Percentiles rank a stretch among this genome's conserved stretches.
These are phyloP conservation scores for Eumaeus atala DNA, from an alignment of 1,140 invertebrate species.

Conservation along the genomic window DNA sequence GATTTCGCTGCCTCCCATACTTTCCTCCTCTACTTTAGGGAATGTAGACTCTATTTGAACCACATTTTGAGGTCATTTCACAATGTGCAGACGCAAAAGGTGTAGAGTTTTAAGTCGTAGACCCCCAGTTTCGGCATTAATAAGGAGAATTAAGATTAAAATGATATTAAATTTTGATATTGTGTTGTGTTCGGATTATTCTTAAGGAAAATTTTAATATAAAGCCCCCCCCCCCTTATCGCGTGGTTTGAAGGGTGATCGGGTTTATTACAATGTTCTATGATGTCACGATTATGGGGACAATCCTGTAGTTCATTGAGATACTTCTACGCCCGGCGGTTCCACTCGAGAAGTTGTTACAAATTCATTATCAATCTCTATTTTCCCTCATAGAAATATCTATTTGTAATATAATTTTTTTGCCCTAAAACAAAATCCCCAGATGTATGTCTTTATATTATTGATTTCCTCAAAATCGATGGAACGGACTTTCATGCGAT, in stretches of 20 bases:
- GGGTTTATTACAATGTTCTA: constrained; percentile 7
- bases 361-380: too few relatives aligned
- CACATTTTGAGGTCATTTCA: constrained; percentile 20
- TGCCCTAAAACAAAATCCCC: too few relatives aligned
- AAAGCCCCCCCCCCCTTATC: constrained; percentile 48
- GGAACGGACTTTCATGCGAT: too few relatives aligned
- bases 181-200: constrained; percentile 71
- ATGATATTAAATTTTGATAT: constrained; percentile 74
- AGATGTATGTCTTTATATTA: too few relatives aligned
- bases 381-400: too few relatives aligned
- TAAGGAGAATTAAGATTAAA: constrained; percentile 73
- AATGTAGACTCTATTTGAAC: constrained; percentile 18
- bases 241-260: constrained; percentile 28
- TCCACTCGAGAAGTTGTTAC: too few relatives aligned
- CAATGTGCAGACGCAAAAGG: constrained; percentile 15
- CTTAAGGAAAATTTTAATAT: constrained; percentile 71
- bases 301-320: too few relatives aligned
- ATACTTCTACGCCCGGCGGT: too few relatives aligned
- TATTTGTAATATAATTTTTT: too few relatives aligned
- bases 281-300: too few relatives aligned
- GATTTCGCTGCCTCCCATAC: constrained; percentile 39
- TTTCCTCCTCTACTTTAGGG: constrained; percentile 20
- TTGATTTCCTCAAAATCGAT: too few relatives aligned
- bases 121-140: constrained; percentile 62
- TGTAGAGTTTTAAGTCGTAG: constrained; percentile 31